These are phyloP conservation scores for Drosophila orena DNA, from an alignment of 1,140 invertebrate genomes.

Conservation along the genomic window DNA sequence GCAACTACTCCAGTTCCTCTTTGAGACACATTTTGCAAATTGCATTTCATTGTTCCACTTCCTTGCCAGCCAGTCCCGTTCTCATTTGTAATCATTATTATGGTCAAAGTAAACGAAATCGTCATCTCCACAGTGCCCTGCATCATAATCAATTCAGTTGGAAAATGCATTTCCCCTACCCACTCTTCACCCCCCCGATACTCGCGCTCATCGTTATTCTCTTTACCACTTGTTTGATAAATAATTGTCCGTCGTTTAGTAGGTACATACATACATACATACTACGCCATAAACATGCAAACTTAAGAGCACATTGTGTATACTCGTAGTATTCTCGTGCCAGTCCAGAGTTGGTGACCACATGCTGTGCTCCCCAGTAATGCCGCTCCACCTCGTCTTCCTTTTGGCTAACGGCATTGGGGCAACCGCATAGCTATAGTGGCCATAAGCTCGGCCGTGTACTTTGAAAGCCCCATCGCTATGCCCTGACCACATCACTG, in stretches of 20 bases:
- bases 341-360: constrained; percentile 34
- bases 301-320: constrained; percentile 54
- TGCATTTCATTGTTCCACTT: constrained; percentile 31
- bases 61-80: constrained; percentile 8
- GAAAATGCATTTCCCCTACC: constrained; percentile 4
- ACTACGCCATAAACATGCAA: constrained; percentile 56
- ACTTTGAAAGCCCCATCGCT: constrained; percentile 19
- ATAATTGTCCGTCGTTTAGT: constrained; percentile 71
- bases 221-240: constrained; percentile 67
- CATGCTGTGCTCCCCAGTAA: constrained; percentile 54
- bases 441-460: constrained; percentile 45
- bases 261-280: constrained; percentile 24
- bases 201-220: constrained; percentile 25
- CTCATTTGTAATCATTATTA: constrained; percentile 34
- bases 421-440: constrained; percentile 46
- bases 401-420: constrained; percentile 56
- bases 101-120: constrained; percentile 22
- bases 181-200: no score
- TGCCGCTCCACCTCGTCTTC: constrained; percentile 11
- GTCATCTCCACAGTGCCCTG: constrained; percentile 1
- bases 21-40: constrained; percentile 30
- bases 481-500: constrained; percentile 72
- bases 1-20: constrained; percentile 18
- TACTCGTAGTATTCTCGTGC: not conserved
- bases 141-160: constrained; percentile 22